Conservation (phyloP, 1,140 invertebrate species). For the Caenorhabditis tropicalis region DNA sequence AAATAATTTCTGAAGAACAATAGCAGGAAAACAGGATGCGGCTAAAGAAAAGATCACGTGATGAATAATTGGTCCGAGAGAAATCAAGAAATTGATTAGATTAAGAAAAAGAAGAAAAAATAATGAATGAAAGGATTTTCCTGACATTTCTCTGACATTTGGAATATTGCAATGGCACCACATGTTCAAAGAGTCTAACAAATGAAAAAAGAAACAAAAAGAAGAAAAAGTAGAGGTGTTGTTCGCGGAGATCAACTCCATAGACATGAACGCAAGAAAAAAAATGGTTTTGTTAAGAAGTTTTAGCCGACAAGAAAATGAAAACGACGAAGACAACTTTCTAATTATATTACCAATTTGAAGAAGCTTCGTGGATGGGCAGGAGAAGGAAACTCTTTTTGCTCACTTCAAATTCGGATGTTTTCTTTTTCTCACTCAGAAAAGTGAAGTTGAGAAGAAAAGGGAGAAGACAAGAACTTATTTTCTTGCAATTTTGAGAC, state of each 20-base stretch:
- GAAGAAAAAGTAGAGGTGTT: not conserved
- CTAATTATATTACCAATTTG: constrained; percentile 29
- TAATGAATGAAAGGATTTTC: too few species aligned
- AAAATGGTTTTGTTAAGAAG: constrained; percentile 23
- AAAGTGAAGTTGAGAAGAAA: not conserved
- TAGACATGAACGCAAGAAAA: not conserved
- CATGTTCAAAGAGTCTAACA: not conserved
- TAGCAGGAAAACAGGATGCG: not conserved
- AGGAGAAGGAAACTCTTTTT: not conserved
- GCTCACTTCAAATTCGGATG: not conserved
- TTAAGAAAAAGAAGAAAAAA: not conserved
- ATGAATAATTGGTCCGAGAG: not conserved
- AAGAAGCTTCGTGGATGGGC: not conserved
- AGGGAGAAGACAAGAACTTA: not conserved
- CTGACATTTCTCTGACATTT: not conserved
- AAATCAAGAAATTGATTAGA: not conserved
- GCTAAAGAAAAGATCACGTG: not conserved
- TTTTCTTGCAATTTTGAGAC: not conserved
- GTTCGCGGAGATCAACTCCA: not conserved
- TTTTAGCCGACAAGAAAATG: not conserved
- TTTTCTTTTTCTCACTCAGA: not conserved
- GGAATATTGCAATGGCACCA: not conserved
- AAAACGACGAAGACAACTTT: constrained; percentile 30
- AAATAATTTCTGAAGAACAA: not conserved
- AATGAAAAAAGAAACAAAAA: not conserved